Conservation (phyloP, 1,140 invertebrate genomes). For the Lutraria rhynchaena region DNA sequence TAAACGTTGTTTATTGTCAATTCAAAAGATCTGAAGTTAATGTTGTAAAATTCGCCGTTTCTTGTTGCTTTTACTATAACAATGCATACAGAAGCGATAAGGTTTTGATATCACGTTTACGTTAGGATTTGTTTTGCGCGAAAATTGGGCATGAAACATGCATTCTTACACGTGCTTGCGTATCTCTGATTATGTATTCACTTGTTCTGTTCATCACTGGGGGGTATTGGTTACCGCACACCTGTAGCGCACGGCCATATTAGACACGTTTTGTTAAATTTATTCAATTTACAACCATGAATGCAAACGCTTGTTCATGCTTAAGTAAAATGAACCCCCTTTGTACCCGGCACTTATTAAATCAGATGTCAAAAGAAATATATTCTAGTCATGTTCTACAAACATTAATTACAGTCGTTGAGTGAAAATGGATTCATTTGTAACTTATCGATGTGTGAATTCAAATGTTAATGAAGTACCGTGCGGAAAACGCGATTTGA, state of each 20-base stretch:
- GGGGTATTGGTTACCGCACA: neutral
- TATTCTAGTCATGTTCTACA: conserved; percentile 45
- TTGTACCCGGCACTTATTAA: conserved; percentile 6
- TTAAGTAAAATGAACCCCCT: conserved; percentile 15
- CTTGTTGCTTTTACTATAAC: too few relatives aligned
- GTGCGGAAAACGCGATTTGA: neutral
- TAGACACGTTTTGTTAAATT: neutral
- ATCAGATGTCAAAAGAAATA: conserved; percentile 39
- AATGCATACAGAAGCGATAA: neutral
- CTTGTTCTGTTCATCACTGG: too few relatives aligned
- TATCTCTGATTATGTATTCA: too few relatives aligned
- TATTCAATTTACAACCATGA: conserved; percentile 11
- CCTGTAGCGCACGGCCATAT: neutral
- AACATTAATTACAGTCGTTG: conserved; percentile 43
- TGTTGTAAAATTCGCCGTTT: too few relatives aligned
- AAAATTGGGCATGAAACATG: neutral
- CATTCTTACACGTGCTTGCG: too few relatives aligned
- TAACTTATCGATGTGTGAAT: conserved; percentile 36
- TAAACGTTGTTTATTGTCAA: too few relatives aligned
- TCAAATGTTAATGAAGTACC: conserved; percentile 7
- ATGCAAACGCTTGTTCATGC: conserved; percentile 26
- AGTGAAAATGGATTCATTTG: neutral
- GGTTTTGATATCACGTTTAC: conserved; percentile 18
- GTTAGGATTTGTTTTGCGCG: conserved; percentile 3
- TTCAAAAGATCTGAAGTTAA: too few relatives aligned